Evolutionary conservation across 2,797 vertebrate species (phyloP).

Genomic region (Anabacerthia variegaticeps): DNA sequence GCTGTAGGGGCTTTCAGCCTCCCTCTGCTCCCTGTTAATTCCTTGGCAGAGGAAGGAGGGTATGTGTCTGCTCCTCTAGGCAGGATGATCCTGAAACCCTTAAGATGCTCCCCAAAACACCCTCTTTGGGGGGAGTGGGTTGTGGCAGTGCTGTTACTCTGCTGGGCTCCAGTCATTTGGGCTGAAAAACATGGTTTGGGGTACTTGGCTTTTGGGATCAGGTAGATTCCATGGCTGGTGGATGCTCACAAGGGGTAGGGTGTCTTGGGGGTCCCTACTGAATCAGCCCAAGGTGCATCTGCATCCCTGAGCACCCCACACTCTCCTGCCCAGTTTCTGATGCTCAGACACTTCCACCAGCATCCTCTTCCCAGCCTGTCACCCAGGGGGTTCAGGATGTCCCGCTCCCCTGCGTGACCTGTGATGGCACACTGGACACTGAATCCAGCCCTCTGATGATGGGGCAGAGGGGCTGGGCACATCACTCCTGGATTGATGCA

Average conservation of each 20-base stretch:
- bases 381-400: fast-evolving
- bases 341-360: background rate
- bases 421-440: background rate
- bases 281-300: background rate
- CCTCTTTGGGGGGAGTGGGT: fast-evolving
- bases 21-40: background rate
- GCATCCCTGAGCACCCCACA: background rate
- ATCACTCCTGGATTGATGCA: background rate
- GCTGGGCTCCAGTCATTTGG: fast-evolving
- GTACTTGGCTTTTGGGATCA: background rate
- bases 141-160: background rate
- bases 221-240: background rate
- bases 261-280: fast-evolving
- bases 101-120: fast-evolving
- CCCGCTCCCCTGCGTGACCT: background rate
- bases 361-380: background rate
- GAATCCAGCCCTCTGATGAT: fast-evolving
- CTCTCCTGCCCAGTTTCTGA: background rate
- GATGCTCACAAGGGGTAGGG: background rate
- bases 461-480: background rate
- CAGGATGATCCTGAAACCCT: background rate
- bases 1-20: background rate
- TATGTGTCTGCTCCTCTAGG: background rate
- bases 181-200: fast-evolving
- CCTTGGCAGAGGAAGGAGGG: background rate